Evolutionary conservation across 2,113 vertebrate genomes (phyloP), one percentile per base, ranked within the genome.

Genomic region (Muntiacus muntjak): DNA sequence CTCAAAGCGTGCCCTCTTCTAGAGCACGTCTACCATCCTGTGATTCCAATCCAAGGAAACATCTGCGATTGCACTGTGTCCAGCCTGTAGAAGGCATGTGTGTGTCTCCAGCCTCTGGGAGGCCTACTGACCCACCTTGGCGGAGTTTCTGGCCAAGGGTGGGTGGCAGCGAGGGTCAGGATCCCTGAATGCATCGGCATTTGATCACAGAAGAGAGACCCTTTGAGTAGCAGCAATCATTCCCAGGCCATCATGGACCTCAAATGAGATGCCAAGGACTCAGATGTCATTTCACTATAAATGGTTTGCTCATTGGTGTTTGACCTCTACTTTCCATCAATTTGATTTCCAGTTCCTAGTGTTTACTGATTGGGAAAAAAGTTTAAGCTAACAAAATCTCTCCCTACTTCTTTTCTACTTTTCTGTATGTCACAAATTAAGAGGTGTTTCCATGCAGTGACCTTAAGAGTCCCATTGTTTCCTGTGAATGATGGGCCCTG

Each of bases 281-380:
- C 52, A 62, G 52, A 64, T 36, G 87, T 0, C 10, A 43, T 79
- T 71, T 87, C 43, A 30, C 52, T 87, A 52, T 55, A 28, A 93
- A 55, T 7, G 8, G 19, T 79, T 93, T 78, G 74, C 64, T 91
- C 45, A 23, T 23, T 95, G 62, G 57, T 78, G 60, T 93, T 60
- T 81, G 92, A 74, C 90, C 83, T 96, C 83, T 85, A 21, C 87
- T 94, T 96, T 89, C 64, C 26, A 79, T 71, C 90, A 74, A 36
- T 71, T 40, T 93, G 50, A 57, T 85, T 91, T 95, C 74, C 52
- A 85, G 93, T 93, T 81, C 36, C 64, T 81, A 28, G 52, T 81
- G 71, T 91, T 74, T 64, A 91, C 82, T 87, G 81, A 91, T 13
- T 36, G 50, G 86, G 86, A 2, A 71, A 95, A 94, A 78, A 50